A percentile compares a stretch with the other conserved stretches of the same genome.
phyloP scores from a whole-genome alignment of 2,797 vertebrate genomes.

The Notolabrus celidotus region DNA sequence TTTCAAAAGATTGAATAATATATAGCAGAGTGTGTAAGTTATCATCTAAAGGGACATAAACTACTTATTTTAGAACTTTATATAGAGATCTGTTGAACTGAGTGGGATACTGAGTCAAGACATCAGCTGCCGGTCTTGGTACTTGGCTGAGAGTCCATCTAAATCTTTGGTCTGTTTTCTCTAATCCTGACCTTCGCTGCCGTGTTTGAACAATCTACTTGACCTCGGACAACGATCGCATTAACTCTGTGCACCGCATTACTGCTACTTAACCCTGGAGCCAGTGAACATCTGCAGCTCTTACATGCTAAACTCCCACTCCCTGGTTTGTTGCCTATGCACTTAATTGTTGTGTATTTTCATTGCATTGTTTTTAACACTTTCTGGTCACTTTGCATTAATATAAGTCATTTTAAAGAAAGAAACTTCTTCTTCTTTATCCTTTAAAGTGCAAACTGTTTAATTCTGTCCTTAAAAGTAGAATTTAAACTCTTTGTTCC shows the following conservation, averaged over 20 bases:
- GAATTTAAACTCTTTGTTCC: conserved; percentile 71
- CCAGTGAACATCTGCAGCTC: conserved; percentile 12
- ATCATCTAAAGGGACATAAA: too few species aligned
- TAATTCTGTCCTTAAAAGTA: too few species aligned
- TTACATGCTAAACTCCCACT: too few species aligned
- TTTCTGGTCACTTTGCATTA: too few species aligned
- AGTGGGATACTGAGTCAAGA: not conserved
- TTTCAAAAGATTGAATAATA: too few species aligned
- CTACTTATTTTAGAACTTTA: too few species aligned
- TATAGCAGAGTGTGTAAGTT: too few species aligned
- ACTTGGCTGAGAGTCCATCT: conserved; percentile 68
- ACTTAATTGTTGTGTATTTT: not conserved
- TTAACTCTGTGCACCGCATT: conserved; percentile 56
- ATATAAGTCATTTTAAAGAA: not conserved
- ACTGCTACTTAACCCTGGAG: not conserved
- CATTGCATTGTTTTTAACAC: too few species aligned
- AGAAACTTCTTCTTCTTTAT: too few species aligned
- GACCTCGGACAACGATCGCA: conserved; percentile 41
- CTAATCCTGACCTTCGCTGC: conserved; percentile 70
- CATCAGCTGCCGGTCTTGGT: conserved; percentile 44
- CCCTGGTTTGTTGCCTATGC: not conserved
- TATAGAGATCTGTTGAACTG: not conserved
- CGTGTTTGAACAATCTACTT: conserved; percentile 35
- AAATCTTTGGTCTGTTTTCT: conserved; percentile 7
- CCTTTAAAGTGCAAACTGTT: too few species aligned